A percentile compares a stretch with the other conserved stretches of the same genome.
Evolutionary conservation across 2,888 invertebrate genomes (phyloP).

Genomic region (Synergus japonicus): DNA sequence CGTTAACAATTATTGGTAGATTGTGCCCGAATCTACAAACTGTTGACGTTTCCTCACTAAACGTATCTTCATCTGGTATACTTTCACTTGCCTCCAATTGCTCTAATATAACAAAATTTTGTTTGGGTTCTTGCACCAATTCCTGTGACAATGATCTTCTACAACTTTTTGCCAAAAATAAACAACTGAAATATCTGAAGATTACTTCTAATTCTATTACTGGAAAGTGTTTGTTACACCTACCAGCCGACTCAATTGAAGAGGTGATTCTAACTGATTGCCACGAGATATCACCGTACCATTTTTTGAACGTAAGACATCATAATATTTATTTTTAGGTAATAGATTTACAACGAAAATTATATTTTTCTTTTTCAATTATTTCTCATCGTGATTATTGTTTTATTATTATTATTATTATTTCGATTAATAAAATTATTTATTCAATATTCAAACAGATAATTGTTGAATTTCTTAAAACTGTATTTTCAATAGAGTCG

Average conservation of each 20-base stretch:
- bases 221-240: slow-evolving; percentile 66
- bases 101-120: slow-evolving; percentile 78
- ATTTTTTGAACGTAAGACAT: slow-evolving; percentile 64
- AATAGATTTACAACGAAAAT: neutral
- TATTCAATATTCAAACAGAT: too few species aligned
- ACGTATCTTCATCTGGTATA: slow-evolving; percentile 79
- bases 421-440: too few species aligned
- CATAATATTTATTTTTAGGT: slow-evolving; percentile 4
- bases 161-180: slow-evolving; percentile 66
- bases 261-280: slow-evolving; percentile 66
- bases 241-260: slow-evolving; percentile 68
- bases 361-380: neutral
- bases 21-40: slow-evolving; percentile 80
- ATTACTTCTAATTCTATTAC: slow-evolving; percentile 60
- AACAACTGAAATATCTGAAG: slow-evolving; percentile 65
- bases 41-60: slow-evolving; percentile 78
- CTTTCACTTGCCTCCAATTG: slow-evolving; percentile 78
- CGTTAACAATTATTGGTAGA: slow-evolving; percentile 80
- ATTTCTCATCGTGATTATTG: neutral
- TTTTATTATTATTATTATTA: too few species aligned
- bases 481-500: too few species aligned
- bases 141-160: slow-evolving; percentile 69
- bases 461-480: too few species aligned
- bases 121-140: slow-evolving; percentile 78
- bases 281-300: slow-evolving; percentile 56